Percentiles rank a stretch among this genome's conserved stretches.
These are phyloP conservation scores for Drosophila saltans DNA, from an alignment of 1,140 invertebrate genomes.

Conservation along the genomic window DNA sequence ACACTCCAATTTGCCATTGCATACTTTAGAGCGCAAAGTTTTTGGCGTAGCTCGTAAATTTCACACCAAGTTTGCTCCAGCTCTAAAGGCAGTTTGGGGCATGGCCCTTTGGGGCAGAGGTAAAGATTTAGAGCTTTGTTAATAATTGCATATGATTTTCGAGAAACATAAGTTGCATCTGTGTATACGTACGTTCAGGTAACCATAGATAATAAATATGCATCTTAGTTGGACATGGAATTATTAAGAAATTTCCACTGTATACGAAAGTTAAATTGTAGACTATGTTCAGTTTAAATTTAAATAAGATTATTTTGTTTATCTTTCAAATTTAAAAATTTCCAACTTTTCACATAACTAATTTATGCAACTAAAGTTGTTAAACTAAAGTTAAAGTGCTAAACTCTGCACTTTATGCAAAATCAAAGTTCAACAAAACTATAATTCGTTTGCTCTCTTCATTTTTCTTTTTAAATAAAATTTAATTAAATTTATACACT, in stretches of 20 bases:
- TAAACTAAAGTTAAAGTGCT: no score
- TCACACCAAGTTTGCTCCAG: conserved; percentile 26
- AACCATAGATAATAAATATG: background rate
- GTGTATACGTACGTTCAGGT: background rate
- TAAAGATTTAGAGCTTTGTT: conserved; percentile 39
- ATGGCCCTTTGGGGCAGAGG: background rate
- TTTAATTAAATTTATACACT: background rate
- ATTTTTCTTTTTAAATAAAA: background rate
- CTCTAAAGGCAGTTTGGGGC: conserved; percentile 23
- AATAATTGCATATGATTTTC: conserved; percentile 58
- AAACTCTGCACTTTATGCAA: no score
- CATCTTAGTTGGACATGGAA: background rate
- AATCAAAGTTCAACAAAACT: no score
- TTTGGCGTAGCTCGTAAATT: conserved; percentile 60
- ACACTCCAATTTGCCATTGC: conserved; percentile 45
- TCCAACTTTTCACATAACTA: no score
- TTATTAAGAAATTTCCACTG: background rate
- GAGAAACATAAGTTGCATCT: conserved; percentile 19
- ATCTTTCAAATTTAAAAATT: no score
- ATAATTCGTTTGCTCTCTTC: no score
- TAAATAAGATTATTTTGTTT: no score
- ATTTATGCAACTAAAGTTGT: no score
- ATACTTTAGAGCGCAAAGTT: conserved; percentile 66
- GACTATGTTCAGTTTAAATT: background rate
- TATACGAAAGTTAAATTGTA: background rate